Base-by-base conservation (phyloP, 2,113 vertebrate species). In the Ciconia stormi region DNA sequence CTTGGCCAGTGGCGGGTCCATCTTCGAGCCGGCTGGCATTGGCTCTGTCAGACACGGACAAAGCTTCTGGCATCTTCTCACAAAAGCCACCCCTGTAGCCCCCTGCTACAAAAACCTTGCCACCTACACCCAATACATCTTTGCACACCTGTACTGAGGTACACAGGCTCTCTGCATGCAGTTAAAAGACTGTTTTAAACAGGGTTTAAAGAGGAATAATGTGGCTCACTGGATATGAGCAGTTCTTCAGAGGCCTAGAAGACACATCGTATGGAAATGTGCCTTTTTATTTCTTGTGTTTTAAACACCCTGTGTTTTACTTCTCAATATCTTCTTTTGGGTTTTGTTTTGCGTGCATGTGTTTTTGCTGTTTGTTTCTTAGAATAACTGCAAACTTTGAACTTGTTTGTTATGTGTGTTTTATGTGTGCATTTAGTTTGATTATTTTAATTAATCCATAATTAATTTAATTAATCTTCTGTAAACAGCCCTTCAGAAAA, bases 1-100 rank as follows among this genome's bases (percentile, higher is more conserved):
- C 9, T 44, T 67, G 44, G 25, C 32, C 11, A 25, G 1, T 3
- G 4, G 16, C 1, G 3, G 3, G 25, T 79, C 29, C 1, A 0
- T 50, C 19, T 34, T 85, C 32, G n/a, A 70, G 12, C 25, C 9
- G 1, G 1, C 25, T 62, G 71, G 4, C 13, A 22, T 17, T 56
- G 40, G 6, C 34, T 80, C 6, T 53, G 2, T 58, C 1, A 3
- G 47, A 53, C 3, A 0, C 4, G 8, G 17, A 38, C 8, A 3
- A 32, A 2, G 3, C 10, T 62, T 83, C 34, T 79, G 23, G 3
- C 8, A 20, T 61, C 22, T 61, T 77, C 16, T 80, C 13, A 30
- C 2, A 53, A n/a, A 44, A 40, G 16, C 23, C 9, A 32, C 7
- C 16, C 20, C 9, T 77, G 30, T 58, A 59, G 49, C 8, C 8